Base-by-base conservation (phyloP, 2,113 vertebrate species). In the Craseonycteris thonglongyai region DNA sequence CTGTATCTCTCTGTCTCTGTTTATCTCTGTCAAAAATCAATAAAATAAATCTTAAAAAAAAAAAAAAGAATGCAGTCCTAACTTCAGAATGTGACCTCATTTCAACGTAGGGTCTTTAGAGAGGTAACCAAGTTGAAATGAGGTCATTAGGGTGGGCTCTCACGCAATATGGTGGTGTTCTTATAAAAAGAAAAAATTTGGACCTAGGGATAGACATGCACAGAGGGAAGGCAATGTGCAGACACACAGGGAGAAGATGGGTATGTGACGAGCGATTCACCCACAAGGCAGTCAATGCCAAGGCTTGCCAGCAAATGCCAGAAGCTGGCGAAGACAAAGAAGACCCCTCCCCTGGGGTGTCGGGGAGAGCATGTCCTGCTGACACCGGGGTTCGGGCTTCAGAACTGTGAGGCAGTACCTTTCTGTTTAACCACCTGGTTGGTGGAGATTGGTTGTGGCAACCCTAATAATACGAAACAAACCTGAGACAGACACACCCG, bases 311-410 rank as follows among this genome's bases (percentile, higher is more conserved):
- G 30, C 66, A 33, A 42, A 22, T 1, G 19, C 58, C 40, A 5
- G 61, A 47, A 69, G 47, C 26, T 16, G 33, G 33, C 7, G 47
- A 33, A 65, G 51, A 85, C 42, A 24, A 26, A 74, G 21, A 56
- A 65, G 51, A 3, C 4, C 19, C 30, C 35, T 40, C 18, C 6
- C 24, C 21, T 2, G 0, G 11, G 6, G 35, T 7, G 33, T 26
- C 61, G 26, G 7, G 1, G 33, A 30, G 9, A 28, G 38, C 11
- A 4, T 1, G 51, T 30, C 45, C 18, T 82, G 54, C 33, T 1
- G 45, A 33, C 6, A 45, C 19, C 68, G 10, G 22, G 22, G 66
- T 19, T 21, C 63, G 3, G 24, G 71, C 51, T 87, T 35, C 9
- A 66, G 54, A 85, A 26, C 30, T 26, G 10, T 0, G 13, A 68